Evolutionary conservation across 2,888 invertebrate species (phyloP).

Genomic region (Erebia epiphron): DNA sequence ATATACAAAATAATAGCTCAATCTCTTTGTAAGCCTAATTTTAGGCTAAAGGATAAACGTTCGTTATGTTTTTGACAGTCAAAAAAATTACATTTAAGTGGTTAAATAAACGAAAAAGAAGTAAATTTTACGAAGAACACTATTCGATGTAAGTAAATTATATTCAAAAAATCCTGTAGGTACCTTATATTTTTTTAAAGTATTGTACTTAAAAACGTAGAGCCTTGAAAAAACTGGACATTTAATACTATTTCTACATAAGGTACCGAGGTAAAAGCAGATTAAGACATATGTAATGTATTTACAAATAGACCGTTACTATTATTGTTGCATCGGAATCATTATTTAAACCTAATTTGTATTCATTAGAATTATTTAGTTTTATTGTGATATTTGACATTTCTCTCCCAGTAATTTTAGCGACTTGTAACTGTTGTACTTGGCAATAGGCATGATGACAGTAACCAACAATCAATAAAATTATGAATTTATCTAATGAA

Average conservation of each 20-base stretch:
- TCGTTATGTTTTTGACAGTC: no score
- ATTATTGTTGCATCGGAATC: conserved; percentile 59
- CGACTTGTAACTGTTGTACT: no score
- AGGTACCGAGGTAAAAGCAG: conserved; percentile 26
- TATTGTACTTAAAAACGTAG: neutral
- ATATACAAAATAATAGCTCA: neutral
- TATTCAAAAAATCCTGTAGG: no score
- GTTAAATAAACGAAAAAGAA: no score
- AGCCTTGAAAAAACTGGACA: conserved; percentile 16
- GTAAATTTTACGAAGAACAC: no score
- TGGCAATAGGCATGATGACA: no score
- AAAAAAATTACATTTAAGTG: no score
- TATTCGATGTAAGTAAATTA: no score
- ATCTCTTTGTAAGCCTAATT: neutral
- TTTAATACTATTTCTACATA: conserved; percentile 34
- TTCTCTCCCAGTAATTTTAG: conserved; percentile 24
- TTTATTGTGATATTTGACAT: conserved; percentile 40
- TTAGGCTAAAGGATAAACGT: no score
- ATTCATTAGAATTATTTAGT: conserved; percentile 37
- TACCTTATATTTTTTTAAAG: no score
- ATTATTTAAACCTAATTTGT: conserved; percentile 37
- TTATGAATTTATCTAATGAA: no score
- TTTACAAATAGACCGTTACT: conserved; percentile 52
- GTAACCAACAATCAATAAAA: no score
- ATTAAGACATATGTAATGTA: conserved; percentile 46